These are phyloP conservation scores for Microctenopoma stevenorrisi DNA, from an alignment of 2,797 vertebrate genomes.

Conservation along the genomic window DNA sequence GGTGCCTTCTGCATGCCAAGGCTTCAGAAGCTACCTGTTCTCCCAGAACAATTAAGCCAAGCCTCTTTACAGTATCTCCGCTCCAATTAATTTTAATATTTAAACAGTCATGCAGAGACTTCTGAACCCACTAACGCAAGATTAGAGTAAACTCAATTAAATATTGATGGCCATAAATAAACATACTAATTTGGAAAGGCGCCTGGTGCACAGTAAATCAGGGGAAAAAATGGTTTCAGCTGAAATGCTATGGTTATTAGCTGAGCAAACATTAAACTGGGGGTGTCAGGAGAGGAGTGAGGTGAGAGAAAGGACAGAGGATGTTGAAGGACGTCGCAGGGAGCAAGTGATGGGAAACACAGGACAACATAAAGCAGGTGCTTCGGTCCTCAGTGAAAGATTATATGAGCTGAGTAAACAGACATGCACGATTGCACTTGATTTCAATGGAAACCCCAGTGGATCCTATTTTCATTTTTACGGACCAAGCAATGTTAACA, in stretches of 20 bases:
- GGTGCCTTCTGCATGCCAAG: constrained; percentile 28
- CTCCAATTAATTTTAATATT: constrained; percentile 86
- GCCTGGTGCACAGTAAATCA: constrained; percentile 61
- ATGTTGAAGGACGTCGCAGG: constrained; percentile 14
- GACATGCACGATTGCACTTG: not conserved
- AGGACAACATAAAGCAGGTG: not conserved
- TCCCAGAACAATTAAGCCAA: constrained; percentile 80
- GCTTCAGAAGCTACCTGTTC: constrained; percentile 72
- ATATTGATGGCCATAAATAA: constrained; percentile 87
- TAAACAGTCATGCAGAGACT: constrained; percentile 82
- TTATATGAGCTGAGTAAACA: constrained; percentile 1
- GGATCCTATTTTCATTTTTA: not conserved
- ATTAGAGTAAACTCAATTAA: constrained; percentile 86
- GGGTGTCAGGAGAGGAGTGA: constrained; percentile 32
- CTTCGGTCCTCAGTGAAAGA: constrained; percentile 9
- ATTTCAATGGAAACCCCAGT: not conserved
- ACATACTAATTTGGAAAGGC: constrained; percentile 79
- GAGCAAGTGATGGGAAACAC: constrained; percentile 10
- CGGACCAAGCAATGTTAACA: not conserved
- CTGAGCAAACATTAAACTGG: constrained; percentile 70
- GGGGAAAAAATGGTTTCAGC: constrained; percentile 55
- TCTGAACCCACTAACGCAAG: constrained; percentile 78
- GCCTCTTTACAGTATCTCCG: constrained; percentile 81
- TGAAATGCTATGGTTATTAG: constrained; percentile 67
- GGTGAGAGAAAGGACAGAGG: constrained; percentile 56